Conservation (phyloP, 2,797 vertebrate species). For the Alauda arvensis region DNA sequence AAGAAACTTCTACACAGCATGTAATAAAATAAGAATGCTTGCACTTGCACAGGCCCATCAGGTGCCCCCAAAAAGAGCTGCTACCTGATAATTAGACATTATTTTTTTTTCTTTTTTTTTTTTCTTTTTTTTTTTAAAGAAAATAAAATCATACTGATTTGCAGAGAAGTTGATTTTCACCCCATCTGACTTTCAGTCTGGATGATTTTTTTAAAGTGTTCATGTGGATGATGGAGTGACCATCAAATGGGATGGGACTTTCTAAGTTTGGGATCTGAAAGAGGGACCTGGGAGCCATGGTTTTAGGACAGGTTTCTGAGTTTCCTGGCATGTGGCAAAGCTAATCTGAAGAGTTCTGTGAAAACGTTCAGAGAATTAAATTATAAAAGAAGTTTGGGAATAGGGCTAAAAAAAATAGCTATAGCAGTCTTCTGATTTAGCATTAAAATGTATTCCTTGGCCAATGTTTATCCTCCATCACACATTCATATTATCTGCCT, state of each 20-base stretch:
- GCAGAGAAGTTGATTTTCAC: neutral
- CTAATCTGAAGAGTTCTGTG: neutral
- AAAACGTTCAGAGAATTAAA: neutral
- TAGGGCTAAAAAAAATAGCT: neutral
- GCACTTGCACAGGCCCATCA: neutral
- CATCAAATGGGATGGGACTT: neutral
- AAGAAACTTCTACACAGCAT: constrained; percentile 23
- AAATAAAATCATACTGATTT: neutral
- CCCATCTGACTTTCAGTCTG: neutral
- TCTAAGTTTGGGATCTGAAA: neutral
- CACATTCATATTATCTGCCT: neutral
- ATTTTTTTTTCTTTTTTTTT: neutral
- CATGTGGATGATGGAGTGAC: fast-evolving
- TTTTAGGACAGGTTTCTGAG: neutral
- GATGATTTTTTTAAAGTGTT: neutral
- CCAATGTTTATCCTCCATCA: neutral
- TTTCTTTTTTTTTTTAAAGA: neutral
- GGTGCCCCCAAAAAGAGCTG: neutral
- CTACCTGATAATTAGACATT: neutral
- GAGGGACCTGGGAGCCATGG: neutral
- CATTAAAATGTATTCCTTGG: neutral
- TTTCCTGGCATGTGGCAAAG: neutral
- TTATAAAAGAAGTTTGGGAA: neutral
- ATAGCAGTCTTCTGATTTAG: neutral
- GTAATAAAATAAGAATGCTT: constrained; percentile 11